These are phyloP conservation scores for Strigamia crassipes DNA, from an alignment of 2,888 invertebrate species.

Conservation along the genomic window DNA sequence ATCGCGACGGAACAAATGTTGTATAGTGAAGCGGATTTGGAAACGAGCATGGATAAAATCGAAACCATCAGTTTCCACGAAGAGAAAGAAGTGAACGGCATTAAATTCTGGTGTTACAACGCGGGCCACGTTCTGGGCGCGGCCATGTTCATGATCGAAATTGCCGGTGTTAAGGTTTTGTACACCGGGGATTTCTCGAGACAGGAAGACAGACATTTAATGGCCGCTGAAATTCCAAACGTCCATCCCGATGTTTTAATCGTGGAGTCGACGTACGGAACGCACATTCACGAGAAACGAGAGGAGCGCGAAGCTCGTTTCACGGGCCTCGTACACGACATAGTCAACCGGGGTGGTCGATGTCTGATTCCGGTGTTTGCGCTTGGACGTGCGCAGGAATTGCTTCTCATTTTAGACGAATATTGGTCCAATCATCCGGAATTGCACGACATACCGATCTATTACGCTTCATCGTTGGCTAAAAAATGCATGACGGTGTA, in stretches of 20 bases:
- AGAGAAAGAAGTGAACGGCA: conserved; percentile 94
- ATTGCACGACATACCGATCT: conserved; percentile 97
- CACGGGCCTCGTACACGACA: conserved; percentile 90
- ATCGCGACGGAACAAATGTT: conserved; percentile 96
- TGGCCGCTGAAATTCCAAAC: conserved; percentile 98
- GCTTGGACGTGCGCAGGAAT: conserved; percentile 93
- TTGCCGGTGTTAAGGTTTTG: conserved; percentile 86
- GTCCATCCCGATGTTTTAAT: conserved; percentile 96
- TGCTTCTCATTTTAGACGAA: conserved; percentile 92
- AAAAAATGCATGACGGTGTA: conserved; percentile 99
- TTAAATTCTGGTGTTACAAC: conserved; percentile 98
- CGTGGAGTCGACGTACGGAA: conserved; percentile 98
- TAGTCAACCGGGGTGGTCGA: conserved; percentile 94
- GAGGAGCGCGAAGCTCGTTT: conserved; percentile 95
- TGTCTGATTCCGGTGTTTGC: conserved; percentile 99
- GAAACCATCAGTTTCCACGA: conserved; percentile 98
- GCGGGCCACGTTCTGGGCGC: conserved; percentile 99
- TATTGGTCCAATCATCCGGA: conserved; percentile 98
- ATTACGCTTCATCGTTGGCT: conserved; percentile 97
- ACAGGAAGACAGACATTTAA: conserved; percentile 97
- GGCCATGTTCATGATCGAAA: conserved; percentile 99
- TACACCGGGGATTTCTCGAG: conserved; percentile 99
- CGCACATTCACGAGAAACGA: conserved; percentile 97
- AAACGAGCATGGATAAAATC: conserved; percentile 97
- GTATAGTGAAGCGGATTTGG: conserved; percentile 95